Evolutionary conservation across 1,140 invertebrate genomes (phyloP), one percentile per base, ranked within the genome.

Genomic region (Nasonia longicornis): DNA sequence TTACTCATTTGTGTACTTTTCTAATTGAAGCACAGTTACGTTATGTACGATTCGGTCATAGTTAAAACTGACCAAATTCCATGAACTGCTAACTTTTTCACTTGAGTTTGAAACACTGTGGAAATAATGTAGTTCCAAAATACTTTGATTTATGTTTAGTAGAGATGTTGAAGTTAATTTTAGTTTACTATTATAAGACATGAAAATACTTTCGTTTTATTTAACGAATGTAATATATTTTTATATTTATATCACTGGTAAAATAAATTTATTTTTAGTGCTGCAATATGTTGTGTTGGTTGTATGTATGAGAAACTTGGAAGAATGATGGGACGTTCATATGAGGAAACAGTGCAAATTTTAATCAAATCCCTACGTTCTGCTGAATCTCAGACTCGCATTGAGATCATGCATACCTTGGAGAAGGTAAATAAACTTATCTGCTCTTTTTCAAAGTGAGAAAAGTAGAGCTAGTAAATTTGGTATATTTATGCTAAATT

Each of bases 221-320:
- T 22, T 10, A 10, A 64, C 11, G 26, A 64, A 63, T 63, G 6
- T 31, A 29, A 67, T 29, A 67, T 67, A 29, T 67, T 67, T 67
- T 26, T 31, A 31, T 2, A 58, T n/a, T 12, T 67, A 22, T 22
- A 22, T 64, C 20, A 31, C 29, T 67, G 2, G 7, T 11, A 14
- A 29, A 26, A 29, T 10, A 85, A 82, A 22, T 72, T 45, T 79
- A 82, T 87, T 90, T 92, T 83, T 89, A 99, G 98, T 82, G 97
- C 97, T 88, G 98, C 98, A n/a, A 96, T 99, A 84, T 96, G 96
- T 80, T 98, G 97, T 87, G 93, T 99, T 69, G 98, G 98, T 29
- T 96, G 95, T 78, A 98, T 99, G 97, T 99, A 99, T 91, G 97
- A 99, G 89, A 98, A 97, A 89, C 91, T 99, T 12, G 98, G 98